Evolutionary conservation across 1,140 invertebrate species (phyloP).

Genomic region (Drosophila kurseongensis): DNA sequence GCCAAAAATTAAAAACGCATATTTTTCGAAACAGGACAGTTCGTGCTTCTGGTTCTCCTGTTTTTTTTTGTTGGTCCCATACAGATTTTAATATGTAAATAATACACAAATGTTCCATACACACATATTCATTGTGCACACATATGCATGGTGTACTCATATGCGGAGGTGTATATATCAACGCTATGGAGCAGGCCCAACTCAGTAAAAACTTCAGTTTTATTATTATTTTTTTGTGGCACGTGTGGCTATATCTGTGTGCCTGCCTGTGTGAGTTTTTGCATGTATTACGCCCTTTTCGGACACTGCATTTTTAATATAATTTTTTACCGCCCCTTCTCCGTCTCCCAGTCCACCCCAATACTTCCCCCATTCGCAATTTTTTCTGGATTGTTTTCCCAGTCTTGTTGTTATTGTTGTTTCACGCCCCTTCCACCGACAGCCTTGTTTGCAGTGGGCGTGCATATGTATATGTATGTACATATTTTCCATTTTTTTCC

Average conservation of each 20-base stretch:
- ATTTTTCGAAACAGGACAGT: conserved; percentile 72
- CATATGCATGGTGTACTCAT: conserved; percentile 4
- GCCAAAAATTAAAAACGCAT: conserved; percentile 40
- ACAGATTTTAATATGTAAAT: conserved; percentile 73
- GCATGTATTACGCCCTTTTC: conserved; percentile 70
- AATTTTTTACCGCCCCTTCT: conserved; percentile 65
- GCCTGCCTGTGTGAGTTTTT: conserved; percentile 16
- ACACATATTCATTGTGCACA: conserved; percentile 3
- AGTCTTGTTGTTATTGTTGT: conserved; percentile 37
- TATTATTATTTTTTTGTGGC: conserved; percentile 66
- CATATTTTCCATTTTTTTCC: conserved; percentile 27
- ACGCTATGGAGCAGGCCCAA: conserved; percentile 19
- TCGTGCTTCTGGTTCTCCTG: conserved; percentile 20
- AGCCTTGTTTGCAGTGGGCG: conserved; percentile 76
- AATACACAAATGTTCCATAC: conserved; percentile 13
- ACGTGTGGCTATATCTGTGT: conserved; percentile 23
- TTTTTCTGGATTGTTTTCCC: conserved; percentile 44
- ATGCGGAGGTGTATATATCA: conserved; percentile 56
- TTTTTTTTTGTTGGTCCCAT: conserved; percentile 3
- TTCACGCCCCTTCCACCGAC: conserved; percentile 4
- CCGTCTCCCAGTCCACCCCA: not conserved
- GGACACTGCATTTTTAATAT: conserved; percentile 83
- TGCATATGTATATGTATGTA: conserved; percentile 42
- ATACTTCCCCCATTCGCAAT: conserved; percentile 28
- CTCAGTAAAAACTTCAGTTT: conserved; percentile 50